A percentile compares a stretch with the other conserved stretches of the same genome.
Conservation (phyloP, 2,888 invertebrate genomes). For the Enchytraeus crypticus region DNA sequence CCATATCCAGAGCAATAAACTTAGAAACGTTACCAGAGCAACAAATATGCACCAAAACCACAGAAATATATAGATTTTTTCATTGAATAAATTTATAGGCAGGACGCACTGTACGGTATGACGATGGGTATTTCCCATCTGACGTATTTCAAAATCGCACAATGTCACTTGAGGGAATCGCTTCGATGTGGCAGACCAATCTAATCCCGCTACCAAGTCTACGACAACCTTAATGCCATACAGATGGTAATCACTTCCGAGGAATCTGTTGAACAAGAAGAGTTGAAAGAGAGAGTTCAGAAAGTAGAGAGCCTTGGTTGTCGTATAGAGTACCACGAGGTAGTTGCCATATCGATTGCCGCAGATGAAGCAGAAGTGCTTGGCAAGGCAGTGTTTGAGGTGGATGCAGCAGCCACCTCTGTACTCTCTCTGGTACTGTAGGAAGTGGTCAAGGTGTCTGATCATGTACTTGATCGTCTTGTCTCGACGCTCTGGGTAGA, state of each 20-base stretch:
- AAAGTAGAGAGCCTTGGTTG: slow-evolving; percentile 49
- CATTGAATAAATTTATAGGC: slow-evolving; percentile 31
- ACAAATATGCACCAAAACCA: slow-evolving; percentile 54
- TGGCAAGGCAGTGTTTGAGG: slow-evolving; percentile 43
- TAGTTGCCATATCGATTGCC: slow-evolving; percentile 50
- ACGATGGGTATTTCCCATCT: slow-evolving; percentile 47
- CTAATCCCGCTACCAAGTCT: slow-evolving; percentile 47
- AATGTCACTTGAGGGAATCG: slow-evolving; percentile 48
- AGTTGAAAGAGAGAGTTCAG: slow-evolving; percentile 50
- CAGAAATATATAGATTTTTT: slow-evolving; percentile 50
- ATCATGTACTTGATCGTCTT: slow-evolving; percentile 52
- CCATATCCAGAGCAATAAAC: slow-evolving; percentile 50
- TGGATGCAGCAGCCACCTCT: slow-evolving; percentile 44
- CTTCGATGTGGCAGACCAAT: slow-evolving; percentile 38
- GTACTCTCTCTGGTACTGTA: no score
- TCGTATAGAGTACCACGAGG: slow-evolving; percentile 50
- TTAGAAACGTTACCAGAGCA: slow-evolving; percentile 47
- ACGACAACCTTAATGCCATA: slow-evolving; percentile 51
- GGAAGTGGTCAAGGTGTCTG: no score
- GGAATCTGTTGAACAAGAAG: slow-evolving; percentile 51
- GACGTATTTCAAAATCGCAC: slow-evolving; percentile 49
- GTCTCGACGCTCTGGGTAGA: slow-evolving; percentile 42
- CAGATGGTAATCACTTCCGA: slow-evolving; percentile 48
- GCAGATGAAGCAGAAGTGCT: slow-evolving; percentile 45
- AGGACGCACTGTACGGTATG: no score